phyloP scores from a whole-genome alignment of 2,113 vertebrate species.

The Thalassarche chlororhynchos region DNA sequence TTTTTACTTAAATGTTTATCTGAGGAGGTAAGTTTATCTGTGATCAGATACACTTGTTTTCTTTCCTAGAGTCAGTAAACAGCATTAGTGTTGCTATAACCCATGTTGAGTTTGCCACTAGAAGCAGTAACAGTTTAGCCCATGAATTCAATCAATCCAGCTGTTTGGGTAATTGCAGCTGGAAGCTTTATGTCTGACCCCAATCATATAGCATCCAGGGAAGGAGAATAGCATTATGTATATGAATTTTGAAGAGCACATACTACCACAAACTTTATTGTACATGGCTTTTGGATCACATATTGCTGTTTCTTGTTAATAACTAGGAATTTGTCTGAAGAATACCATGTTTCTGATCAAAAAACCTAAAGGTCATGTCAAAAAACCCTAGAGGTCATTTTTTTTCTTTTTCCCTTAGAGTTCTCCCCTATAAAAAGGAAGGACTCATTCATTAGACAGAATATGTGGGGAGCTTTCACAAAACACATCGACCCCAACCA shows the following conservation, averaged over 20 bases:
- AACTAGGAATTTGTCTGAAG: not conserved
- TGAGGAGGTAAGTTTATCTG: not conserved
- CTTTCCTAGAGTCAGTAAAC: not conserved
- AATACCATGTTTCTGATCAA: not conserved
- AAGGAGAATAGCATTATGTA: not conserved
- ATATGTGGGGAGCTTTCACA: slow-evolving; percentile 16
- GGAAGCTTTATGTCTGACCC: not conserved
- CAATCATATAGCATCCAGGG: not conserved
- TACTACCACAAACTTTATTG: not conserved
- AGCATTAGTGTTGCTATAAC: not conserved
- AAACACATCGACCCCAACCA: slow-evolving; percentile 20
- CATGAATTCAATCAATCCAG: not conserved
- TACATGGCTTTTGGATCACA: not conserved
- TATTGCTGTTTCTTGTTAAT: not conserved
- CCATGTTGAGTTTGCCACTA: not conserved
- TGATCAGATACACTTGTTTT: not conserved
- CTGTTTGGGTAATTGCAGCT: slow-evolving; percentile 30
- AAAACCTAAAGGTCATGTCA: not conserved
- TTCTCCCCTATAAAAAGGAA: not conserved
- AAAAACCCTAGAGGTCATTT: not conserved
- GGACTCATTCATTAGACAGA: slow-evolving; percentile 35
- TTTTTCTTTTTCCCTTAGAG: not conserved
- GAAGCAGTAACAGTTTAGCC: not conserved
- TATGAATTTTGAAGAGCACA: not conserved
- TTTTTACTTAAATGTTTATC: slow-evolving; percentile 3